Base-by-base conservation (phyloP, 2,113 vertebrate genomes). In the Canis aureus region DNA sequence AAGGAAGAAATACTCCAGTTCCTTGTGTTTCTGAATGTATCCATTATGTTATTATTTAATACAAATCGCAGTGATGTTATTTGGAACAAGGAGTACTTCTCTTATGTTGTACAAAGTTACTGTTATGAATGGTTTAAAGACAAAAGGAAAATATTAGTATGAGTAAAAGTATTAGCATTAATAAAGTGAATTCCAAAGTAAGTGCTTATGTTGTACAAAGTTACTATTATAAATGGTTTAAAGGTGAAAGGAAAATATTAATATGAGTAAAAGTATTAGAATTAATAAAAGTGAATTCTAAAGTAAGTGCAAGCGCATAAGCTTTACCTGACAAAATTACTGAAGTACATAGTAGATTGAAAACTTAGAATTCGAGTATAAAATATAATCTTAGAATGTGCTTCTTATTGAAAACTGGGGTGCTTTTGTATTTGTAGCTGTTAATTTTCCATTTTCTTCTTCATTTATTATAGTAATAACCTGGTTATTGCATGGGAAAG, bases 171-270 rank as follows among this genome's bases (percentile, higher is more conserved):
- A 51, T 43, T 35, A 64, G 66, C 64, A n/a, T 12, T 62, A 76
- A 7, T 81, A 71, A 95, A 62, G 12, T 29, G 10, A 79, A 85
- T 82, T 92, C 16, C 13, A 43, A 43, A 43, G 43, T 43, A 43
- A 43, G 5, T 43, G 43, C 23, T 85, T 92, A 79, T 83, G 49
- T 8, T 80, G 13, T 51, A 62, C 16, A 17, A 80, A 81, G 16
- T 94, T 90, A 74, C 0, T 8, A 43, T 67, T 71, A 32, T 25
- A 53, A 51, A 69, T 25, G 12, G 15, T 67, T 81, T 78, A 95
- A 94, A 95, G 53, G 78, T 57, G 3, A 35, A 95, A n/a, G 81
- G 69, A 74, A 95, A 97, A 90, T 35, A 51, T 38, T 35, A 59
- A 55, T 69, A 43, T 11, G 62, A 76, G 8, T 79, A 76, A 94